Conservation (phyloP, 2,888 invertebrate species). For the Oscheius sp. region DNA sequence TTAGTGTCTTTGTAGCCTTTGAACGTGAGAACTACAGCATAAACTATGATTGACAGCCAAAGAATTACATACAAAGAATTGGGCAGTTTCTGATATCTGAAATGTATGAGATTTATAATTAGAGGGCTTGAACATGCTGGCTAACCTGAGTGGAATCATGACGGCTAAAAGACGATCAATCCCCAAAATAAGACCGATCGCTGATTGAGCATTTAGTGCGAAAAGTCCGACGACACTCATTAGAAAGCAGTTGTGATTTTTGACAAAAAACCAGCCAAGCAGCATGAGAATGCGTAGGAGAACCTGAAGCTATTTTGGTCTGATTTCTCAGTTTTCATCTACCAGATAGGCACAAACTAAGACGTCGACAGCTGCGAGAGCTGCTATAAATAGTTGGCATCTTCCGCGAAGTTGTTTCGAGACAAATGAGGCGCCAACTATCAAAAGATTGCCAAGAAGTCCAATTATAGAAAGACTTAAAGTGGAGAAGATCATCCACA, state of each 20-base stretch:
- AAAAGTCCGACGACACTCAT: constrained; percentile 47
- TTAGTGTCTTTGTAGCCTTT: constrained; percentile 33
- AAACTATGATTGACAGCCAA: constrained; percentile 26
- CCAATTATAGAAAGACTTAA: constrained; percentile 43
- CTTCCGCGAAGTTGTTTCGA: constrained; percentile 39
- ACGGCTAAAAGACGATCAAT: constrained; percentile 50
- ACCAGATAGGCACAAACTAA: constrained; percentile 51
- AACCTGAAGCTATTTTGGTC: constrained; percentile 31
- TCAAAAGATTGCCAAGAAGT: constrained; percentile 40
- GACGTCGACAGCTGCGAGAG: constrained; percentile 40
- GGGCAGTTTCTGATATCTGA: constrained; percentile 40
- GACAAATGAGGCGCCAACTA: constrained; percentile 38
- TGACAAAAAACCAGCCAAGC: constrained; percentile 36
- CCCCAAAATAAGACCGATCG: constrained; percentile 48
- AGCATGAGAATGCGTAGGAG: constrained; percentile 47
- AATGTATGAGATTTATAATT: too few relatives aligned
- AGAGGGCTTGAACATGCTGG: neutral
- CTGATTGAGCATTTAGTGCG: constrained; percentile 48
- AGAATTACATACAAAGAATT: constrained; percentile 30
- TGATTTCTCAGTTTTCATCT: neutral
- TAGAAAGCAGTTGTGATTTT: constrained; percentile 40
- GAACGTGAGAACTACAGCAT: constrained; percentile 32
- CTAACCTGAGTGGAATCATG: constrained; percentile 39
- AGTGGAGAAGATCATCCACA: constrained; percentile 45
- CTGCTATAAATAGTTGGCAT: constrained; percentile 46